Base-by-base conservation (phyloP, 2,797 vertebrate genomes). In the Dipus sagitta region DNA sequence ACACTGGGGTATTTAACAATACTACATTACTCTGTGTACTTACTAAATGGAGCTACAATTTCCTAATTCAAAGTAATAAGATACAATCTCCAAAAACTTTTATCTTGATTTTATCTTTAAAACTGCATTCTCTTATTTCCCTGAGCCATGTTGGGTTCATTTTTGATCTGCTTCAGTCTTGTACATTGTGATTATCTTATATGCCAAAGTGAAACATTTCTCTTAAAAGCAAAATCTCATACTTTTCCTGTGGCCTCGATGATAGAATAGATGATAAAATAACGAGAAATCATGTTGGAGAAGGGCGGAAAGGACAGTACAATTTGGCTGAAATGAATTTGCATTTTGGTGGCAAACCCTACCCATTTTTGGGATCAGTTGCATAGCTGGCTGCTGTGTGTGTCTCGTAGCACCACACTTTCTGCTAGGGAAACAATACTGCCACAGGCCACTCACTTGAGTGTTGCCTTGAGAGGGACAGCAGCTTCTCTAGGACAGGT, bases 31-130 rank as follows among this genome's bases (percentile, higher is more conserved):
- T 87, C 62, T 95, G 65, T 67, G 15, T 34, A 75, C 26, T 81
- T 68, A 86, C 20, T 52, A 77, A 77, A 90, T 34, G 14, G 14
- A 65, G n/a, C 42, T 67, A 92, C 11, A 58, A 76, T 88, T 68
- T 88, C 83, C 90, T 91, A 81, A 71, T 89, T 11, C 88, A 75
- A 94, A 88, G 91, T 34, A 86, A 21, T 13, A 76, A 76, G 74
- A 34, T 13, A 85, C 77, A 86, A 60, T 32, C 24, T 88, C 77
- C 32, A 38, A 70, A 79, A 74, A 74, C 24, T 90, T 65, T 23
- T 34, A 30, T 90, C 30, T 52, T 30, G 18, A 81, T 24, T 28
- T 30, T 38, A 75, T 79, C 78, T 90, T 94, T 84, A 84, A 79
- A 72, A 84, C 13, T 17, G 4, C 28, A 38, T 28, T 90, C 75